phyloP scores from a whole-genome alignment of 2,888 invertebrate species.

The Torymus texanus region DNA sequence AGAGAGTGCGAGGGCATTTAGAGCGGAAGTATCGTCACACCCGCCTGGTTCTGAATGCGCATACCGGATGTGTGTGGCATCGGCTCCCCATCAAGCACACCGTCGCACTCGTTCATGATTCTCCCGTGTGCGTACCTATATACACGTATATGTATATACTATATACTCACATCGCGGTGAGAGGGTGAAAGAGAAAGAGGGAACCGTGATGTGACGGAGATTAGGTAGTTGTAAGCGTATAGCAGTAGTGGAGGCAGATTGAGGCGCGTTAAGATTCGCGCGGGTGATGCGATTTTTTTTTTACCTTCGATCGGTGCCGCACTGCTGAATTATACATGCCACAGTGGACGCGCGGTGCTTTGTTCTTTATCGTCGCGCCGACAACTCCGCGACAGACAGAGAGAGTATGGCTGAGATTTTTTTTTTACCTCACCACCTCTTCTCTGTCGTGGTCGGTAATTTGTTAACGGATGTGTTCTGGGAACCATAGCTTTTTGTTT shows the following conservation, averaged over 20 bases:
- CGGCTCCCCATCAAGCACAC: slow-evolving; percentile 73
- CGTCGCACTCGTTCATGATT: slow-evolving; percentile 71
- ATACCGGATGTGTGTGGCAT: slow-evolving; percentile 76
- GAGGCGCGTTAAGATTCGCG: slow-evolving; percentile 36
- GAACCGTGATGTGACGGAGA: no score
- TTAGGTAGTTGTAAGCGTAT: no score
- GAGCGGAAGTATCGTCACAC: slow-evolving; percentile 76
- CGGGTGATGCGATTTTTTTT: slow-evolving; percentile 11
- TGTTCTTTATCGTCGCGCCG: slow-evolving; percentile 20
- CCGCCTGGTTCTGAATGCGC: slow-evolving; percentile 75
- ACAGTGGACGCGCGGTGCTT: background rate
- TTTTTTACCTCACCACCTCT: background rate
- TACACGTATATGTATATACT: no score
- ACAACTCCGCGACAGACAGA: slow-evolving; percentile 12
- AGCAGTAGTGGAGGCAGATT: background rate
- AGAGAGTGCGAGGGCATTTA: slow-evolving; percentile 68
- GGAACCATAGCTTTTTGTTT: no score
- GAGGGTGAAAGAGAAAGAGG: background rate
- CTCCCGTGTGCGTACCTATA: slow-evolving; percentile 60
- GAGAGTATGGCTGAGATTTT: background rate
- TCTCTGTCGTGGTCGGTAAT: no score
- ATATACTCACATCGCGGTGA: background rate
- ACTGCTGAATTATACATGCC: slow-evolving; percentile 6
- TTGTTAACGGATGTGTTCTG: no score
- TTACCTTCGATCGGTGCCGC: slow-evolving; percentile 5